Evolutionary conservation across 2,888 invertebrate species (phyloP).

Genomic region (Microplitis manilae): DNA sequence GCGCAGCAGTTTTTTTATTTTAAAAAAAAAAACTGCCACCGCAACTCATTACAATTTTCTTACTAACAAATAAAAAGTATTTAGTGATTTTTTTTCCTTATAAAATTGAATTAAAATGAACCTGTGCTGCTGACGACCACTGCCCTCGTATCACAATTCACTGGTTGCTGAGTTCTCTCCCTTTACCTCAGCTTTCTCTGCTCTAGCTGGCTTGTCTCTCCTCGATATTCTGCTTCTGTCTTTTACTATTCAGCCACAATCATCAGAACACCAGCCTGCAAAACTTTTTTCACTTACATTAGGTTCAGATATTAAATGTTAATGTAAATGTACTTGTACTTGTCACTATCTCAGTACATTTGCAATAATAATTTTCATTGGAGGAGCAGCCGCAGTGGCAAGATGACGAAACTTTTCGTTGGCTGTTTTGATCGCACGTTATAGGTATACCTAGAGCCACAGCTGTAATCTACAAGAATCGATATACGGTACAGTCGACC

Average conservation of each 20-base stretch:
- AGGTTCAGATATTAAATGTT: too few relatives aligned
- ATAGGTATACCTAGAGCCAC: slow-evolving; percentile 45
- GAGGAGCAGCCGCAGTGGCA: too few relatives aligned
- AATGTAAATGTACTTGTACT: too few relatives aligned
- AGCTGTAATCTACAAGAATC: slow-evolving; percentile 63
- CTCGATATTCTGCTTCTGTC: neutral
- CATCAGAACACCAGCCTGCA: neutral
- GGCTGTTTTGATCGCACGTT: too few relatives aligned
- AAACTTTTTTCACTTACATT: neutral
- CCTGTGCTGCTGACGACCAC: slow-evolving; percentile 17
- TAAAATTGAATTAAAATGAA: neutral
- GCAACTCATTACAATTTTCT: neutral
- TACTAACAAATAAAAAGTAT: neutral
- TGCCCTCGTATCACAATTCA: slow-evolving; percentile 17
- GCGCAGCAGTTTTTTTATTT: neutral
- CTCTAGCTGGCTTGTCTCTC: neutral
- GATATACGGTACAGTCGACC: slow-evolving; percentile 54
- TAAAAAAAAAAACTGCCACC: neutral
- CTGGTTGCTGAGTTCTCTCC: neutral
- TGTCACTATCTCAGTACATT: too few relatives aligned
- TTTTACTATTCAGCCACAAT: neutral
- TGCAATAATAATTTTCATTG: too few relatives aligned
- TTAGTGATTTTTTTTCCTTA: slow-evolving; percentile 8
- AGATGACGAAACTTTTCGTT: too few relatives aligned
- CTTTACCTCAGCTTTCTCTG: neutral